Evolutionary conservation across 92 coral and sea anemone species (phyloP), one percentile per base, ranked within the genome.

Genomic region (Zoanthus solanderi): DNA sequence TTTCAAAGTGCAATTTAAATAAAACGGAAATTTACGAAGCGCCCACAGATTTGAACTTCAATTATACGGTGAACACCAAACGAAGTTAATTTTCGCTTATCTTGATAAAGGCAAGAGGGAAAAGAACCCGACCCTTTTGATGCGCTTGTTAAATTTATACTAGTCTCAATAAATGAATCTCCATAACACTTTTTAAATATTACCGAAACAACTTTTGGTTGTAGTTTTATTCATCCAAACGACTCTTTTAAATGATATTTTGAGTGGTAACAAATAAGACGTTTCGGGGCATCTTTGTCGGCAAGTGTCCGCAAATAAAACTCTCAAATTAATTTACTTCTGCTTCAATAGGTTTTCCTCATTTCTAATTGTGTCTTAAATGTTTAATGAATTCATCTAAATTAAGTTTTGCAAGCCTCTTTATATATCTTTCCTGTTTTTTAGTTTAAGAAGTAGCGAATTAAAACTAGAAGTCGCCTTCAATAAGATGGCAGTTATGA

Each of bases 341-440:
- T 47, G n/a, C 66, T 66, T 81, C 85, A 81, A 81, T 65, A 56
- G 85, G 85, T 75, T 61, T 81, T 81, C 75, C 85, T 81, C 66
- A 66, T 66, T 81, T 67, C 75, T 81, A 81, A 65, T 81, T 81
- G 85, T 81, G 75, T 81, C 75, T 81, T 79, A 81, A 81, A 81
- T 81, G 85, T 81, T 81, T 81, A 81, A 81, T 81, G 75, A 81
- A 69, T 66, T 81, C 65, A 10, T 42, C 85, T 66, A 81, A 66
- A 81, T 81, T 81, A 81, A 81, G 67, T 81, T 81, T 81, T 50
- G 85, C 85, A 81, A 47, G 75, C 28, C 50, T 81, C 75, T 81
- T 81, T 14, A 66, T 65, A 75, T 7, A 81, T 28, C 57, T 81
- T 81, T 66, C 47, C 61, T 46, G 42, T 67, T 81, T 81, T 67